Base-by-base conservation (phyloP, 1,140 invertebrate species). In the Thaumatotibia leucotreta region DNA sequence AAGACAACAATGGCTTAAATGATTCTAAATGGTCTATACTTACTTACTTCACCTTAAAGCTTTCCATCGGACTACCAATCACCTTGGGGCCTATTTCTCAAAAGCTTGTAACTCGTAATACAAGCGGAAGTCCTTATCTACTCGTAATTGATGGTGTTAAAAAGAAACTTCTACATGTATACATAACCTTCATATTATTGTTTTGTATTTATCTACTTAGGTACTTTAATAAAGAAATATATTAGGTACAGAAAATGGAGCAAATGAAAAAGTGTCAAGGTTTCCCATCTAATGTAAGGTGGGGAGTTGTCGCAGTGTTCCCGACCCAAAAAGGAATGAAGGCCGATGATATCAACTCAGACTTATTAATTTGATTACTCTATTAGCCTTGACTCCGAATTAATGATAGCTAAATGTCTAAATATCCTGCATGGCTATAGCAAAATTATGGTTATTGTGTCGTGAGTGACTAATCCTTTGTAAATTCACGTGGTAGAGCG, bases 271-370 rank as follows among this genome's bases (percentile, higher is more conserved):
- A 58, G 52, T 31, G 52, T 58, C 52, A 58, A 58, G 52, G 24
- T 27, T 14, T 27, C 10, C 22, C 6, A 58, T 14, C 52, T 27
- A 17, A 14, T 14, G 22, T 0, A 58, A 58, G 27, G 52, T 31
- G 39, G 39, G 39, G 1, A 45, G 24, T 9, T 31, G 52, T 58
- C 4, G 52, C 27, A 58, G 27, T 14, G 23, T 14, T 58, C 52
- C 52, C 50, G 11, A 58, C 6, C 52, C 52, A 29, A 58, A 58
- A 58, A 58, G 52, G 24, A 58, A n/a, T 58, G 52, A 58, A 58
- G 52, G 52, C 27, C 52, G 52, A 58, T 58, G 27, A 58, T 58
- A 58, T 58, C 27, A 31, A 29, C 52, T 58, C 52, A 23, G 20
- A 14, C 11, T 17, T 27, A 27, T 27, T 58, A 14, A 58, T 58